phyloP scores from a whole-genome alignment of 2,113 vertebrate genomes.

The Noturus placidus region DNA sequence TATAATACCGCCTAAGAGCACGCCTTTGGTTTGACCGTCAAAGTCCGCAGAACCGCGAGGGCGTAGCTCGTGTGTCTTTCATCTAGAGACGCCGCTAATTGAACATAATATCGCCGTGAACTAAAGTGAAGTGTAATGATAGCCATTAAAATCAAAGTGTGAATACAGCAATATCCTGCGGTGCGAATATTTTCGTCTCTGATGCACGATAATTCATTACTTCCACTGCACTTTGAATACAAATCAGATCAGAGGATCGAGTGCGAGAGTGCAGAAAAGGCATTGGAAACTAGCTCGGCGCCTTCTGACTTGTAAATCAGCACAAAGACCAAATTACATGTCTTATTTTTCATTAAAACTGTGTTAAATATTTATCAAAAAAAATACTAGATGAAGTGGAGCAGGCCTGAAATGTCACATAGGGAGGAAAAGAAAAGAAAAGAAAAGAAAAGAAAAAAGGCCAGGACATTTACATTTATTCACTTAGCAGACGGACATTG shows the following conservation, averaged over 20 bases:
- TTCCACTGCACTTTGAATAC: conserved; percentile 32
- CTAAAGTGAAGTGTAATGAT: conserved; percentile 51
- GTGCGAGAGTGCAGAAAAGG: conserved; percentile 1
- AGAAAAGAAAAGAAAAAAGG: not conserved
- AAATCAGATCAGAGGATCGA: conserved; percentile 27
- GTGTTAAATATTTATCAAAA: conserved; percentile 23
- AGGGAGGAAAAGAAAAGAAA: not conserved
- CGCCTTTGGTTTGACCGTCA: conserved; percentile 52
- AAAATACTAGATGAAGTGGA: conserved; percentile 12
- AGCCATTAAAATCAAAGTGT: conserved; percentile 56
- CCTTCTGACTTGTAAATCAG: conserved; percentile 27
- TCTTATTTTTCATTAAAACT: conserved; percentile 17
- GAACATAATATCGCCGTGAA: conserved; percentile 44
- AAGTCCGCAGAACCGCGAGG: conserved; percentile 47
- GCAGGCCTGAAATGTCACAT: conserved; percentile 1
- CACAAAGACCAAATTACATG: conserved; percentile 17
- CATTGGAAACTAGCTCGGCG: not conserved
- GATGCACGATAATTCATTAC: conserved; percentile 49
- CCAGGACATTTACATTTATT: not conserved
- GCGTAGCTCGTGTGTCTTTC: conserved; percentile 44
- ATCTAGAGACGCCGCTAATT: conserved; percentile 50
- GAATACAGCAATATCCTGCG: conserved; percentile 43
- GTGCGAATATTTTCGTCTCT: conserved; percentile 51
- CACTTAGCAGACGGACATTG: too few species aligned
- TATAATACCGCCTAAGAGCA: conserved; percentile 47